Conservation (phyloP, 1,140 invertebrate species). For the Lycorma delicatula region DNA sequence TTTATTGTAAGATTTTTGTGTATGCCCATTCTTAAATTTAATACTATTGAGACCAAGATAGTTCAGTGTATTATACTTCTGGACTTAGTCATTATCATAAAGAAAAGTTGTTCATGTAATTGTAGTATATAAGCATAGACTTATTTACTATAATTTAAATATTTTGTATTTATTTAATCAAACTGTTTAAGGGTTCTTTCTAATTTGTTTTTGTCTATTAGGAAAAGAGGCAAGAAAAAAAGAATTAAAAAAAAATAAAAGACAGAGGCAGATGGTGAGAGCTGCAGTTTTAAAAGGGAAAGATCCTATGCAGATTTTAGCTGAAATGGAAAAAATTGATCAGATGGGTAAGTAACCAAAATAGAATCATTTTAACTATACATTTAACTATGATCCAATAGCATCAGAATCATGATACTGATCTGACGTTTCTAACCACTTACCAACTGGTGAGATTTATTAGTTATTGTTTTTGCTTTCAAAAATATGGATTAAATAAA, state of each 20-base stretch:
- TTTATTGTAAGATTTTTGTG: too few relatives aligned
- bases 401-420: too few relatives aligned
- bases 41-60: too few relatives aligned
- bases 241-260: slow-evolving; percentile 97
- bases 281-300: slow-evolving; percentile 97
- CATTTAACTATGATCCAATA: too few relatives aligned
- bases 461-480: too few relatives aligned
- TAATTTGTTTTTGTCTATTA: slow-evolving; percentile 37
- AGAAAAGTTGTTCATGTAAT: too few relatives aligned
- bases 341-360: slow-evolving; percentile 71
- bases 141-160: not conserved
- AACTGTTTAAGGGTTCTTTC: not conserved
- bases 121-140: not conserved
- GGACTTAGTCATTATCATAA: too few relatives aligned
- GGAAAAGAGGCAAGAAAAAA: slow-evolving; percentile 96
- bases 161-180: slow-evolving; percentile 18
- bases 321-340: slow-evolving; percentile 96
- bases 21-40: too few relatives aligned
- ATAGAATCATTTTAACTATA: not conserved
- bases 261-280: slow-evolving; percentile 88
- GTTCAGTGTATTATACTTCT: too few relatives aligned
- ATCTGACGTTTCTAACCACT: too few relatives aligned
- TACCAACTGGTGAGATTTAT: too few relatives aligned
- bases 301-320: slow-evolving; percentile 87
- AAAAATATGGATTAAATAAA: too few relatives aligned